phyloP scores from a whole-genome alignment of 1,140 invertebrate species.

The Macrobrachium nipponense region DNA sequence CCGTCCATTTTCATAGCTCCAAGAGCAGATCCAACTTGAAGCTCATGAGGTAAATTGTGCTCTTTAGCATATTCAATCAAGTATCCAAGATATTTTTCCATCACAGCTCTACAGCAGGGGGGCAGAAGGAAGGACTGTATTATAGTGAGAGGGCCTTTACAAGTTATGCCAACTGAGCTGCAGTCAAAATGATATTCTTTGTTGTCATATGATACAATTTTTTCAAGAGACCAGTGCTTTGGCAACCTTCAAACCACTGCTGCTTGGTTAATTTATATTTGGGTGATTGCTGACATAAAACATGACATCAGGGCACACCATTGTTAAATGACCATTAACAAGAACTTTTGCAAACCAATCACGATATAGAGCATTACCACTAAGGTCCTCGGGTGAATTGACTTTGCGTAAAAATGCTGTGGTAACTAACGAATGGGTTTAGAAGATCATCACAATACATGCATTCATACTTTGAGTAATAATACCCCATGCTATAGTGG shows the following conservation, averaged over 20 bases:
- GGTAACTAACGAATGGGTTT: slow-evolving; percentile 1
- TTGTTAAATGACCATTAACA: slow-evolving; percentile 4
- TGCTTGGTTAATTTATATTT: slow-evolving; percentile 4
- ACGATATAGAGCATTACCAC: slow-evolving; percentile 9
- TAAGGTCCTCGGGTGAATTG: background rate
- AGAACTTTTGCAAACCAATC: slow-evolving; percentile 30
- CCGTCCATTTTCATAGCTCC: slow-evolving; percentile 17
- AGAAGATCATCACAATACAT: slow-evolving; percentile 32
- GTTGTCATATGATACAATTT: background rate
- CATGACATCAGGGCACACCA: slow-evolving; percentile 35
- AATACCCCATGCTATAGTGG: slow-evolving; percentile 24
- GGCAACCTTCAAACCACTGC: slow-evolving; percentile 22
- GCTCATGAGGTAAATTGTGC: background rate
- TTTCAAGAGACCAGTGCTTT: background rate
- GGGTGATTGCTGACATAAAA: slow-evolving; percentile 10
- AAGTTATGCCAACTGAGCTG: slow-evolving; percentile 6
- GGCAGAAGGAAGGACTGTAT: slow-evolving; percentile 9
- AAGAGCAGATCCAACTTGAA: slow-evolving; percentile 14
- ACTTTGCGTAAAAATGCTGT: background rate
- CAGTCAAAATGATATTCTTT: background rate
- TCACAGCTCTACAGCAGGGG: slow-evolving; percentile 14
- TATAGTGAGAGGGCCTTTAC: background rate
- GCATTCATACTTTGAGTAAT: slow-evolving; percentile 31
- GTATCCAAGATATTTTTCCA: slow-evolving; percentile 1
- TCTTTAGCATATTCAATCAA: background rate